Evolutionary conservation across 2,797 vertebrate genomes (phyloP), one percentile per base, ranked within the genome.

Genomic region (Rhynchonycteris naso): DNA sequence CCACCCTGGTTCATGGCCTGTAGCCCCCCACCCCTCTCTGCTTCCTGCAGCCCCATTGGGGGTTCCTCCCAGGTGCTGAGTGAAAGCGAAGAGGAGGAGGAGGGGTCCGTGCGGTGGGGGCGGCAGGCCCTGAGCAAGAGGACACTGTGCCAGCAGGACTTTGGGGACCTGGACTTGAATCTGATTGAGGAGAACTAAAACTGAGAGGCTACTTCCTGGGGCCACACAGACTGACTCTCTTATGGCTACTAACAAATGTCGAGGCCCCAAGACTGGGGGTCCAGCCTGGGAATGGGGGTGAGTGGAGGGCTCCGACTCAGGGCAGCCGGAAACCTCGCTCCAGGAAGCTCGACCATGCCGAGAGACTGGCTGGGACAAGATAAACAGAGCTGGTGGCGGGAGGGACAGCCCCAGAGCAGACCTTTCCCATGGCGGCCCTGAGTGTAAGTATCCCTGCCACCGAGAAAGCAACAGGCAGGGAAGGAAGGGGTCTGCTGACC

Each of bases 131-230:
- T 97, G 91, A 97, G 96, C 97, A 97, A 99, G 98, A 98, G 98
- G 98, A 98, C 99, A 35, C 98, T 99, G 74, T 99, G 99, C 86
- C 99, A 99, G 98, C 98, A 99, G 98, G 99, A 99, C 97, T 99
- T 99, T 98, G 99, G 99, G 98, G 99, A 99, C 98, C 98, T 99
- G 95, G 99, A 99, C 98, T 98, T 99, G 98, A 99, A 99, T 98
- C 98, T 99, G 95, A 99, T 99, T 97, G 99, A 99, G 98, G 99
- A 99, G 98, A 99, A 99, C 98, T 99, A 98, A 99, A 96, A 97
- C 92, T 94, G 96, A 97, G 96, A 96, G 92, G 93, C 96, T 95
- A n/a, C 84, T 96, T 97, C 95, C 94, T 97, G 97, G 97, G 97
- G 97, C 97, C 95, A 96, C 96, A 97, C 96, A 97, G 95, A 97